Conservation (phyloP, 1,140 invertebrate species). For the Tetramorium simillimum region DNA sequence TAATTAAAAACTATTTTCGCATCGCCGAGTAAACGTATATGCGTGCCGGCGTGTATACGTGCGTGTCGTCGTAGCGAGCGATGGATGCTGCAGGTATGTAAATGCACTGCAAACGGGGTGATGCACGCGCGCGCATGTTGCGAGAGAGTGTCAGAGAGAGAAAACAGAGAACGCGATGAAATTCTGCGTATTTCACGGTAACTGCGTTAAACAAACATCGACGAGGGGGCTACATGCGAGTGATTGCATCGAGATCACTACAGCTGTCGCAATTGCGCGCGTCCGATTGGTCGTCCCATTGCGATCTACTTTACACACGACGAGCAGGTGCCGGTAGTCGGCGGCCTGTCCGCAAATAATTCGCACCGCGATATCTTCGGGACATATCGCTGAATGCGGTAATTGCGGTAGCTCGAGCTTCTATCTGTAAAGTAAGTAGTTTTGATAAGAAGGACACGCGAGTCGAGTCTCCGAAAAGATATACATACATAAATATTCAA, state of each 20-base stretch:
- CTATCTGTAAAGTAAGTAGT: background rate
- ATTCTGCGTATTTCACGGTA: constrained; percentile 66
- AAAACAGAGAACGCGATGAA: background rate
- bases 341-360: constrained; percentile 50
- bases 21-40: background rate
- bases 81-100: constrained; percentile 10
- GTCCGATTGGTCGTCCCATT: constrained; percentile 49
- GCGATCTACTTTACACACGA: constrained; percentile 27
- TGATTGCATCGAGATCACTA: constrained; percentile 62
- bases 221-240: constrained; percentile 31
- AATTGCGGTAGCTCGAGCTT: constrained; percentile 2
- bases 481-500: background rate
- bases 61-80: background rate
- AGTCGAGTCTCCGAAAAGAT: background rate
- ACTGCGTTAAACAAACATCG: constrained; percentile 63
- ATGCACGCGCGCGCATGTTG: background rate
- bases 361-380: constrained; percentile 21
- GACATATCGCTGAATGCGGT: background rate
- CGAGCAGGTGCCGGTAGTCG: constrained; percentile 55
- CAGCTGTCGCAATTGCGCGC: constrained; percentile 60
- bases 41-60: background rate
- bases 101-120: background rate
- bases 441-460: background rate
- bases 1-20: constrained; percentile 46
- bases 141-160: background rate